Evolutionary conservation across 2,113 vertebrate genomes (phyloP).

Genomic region (Tupaia chinensis): DNA sequence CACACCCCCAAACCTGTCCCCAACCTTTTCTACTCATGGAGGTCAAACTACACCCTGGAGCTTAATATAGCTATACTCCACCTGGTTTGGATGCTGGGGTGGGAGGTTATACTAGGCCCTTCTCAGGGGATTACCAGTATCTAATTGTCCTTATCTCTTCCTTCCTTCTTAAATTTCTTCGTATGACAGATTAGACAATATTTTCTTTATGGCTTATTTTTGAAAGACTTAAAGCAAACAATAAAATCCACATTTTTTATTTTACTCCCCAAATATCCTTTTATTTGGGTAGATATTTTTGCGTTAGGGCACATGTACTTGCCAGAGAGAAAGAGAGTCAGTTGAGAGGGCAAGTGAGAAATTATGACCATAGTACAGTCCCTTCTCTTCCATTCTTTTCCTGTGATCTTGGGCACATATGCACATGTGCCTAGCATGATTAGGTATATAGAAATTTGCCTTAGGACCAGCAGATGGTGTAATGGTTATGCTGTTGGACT

Average conservation of each 20-base stretch:
- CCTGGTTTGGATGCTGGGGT: not conserved
- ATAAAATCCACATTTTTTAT: not conserved
- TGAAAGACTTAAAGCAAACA: not conserved
- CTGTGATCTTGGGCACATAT: too few relatives aligned
- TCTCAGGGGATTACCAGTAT: not conserved
- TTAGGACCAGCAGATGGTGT: not conserved
- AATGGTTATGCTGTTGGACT: too few relatives aligned
- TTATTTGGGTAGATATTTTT: not conserved
- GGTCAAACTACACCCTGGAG: not conserved
- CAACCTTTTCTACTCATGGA: not conserved
- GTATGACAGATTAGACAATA: not conserved
- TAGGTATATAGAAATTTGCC: not conserved
- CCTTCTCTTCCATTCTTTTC: too few relatives aligned
- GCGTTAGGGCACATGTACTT: too few relatives aligned
- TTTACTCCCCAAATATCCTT: not conserved
- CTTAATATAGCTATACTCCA: not conserved
- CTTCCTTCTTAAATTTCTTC: not conserved
- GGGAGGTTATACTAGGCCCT: not conserved
- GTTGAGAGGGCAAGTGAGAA: too few relatives aligned
- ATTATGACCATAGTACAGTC: too few relatives aligned
- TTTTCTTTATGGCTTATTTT: constrained; percentile 13
- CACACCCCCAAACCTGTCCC: too few relatives aligned
- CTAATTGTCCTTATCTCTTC: not conserved
- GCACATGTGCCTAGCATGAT: too few relatives aligned
- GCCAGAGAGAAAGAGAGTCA: too few relatives aligned